These are phyloP conservation scores for Scaptomyza parva DNA, from an alignment of 2,888 invertebrate species.

Conservation along the genomic window DNA sequence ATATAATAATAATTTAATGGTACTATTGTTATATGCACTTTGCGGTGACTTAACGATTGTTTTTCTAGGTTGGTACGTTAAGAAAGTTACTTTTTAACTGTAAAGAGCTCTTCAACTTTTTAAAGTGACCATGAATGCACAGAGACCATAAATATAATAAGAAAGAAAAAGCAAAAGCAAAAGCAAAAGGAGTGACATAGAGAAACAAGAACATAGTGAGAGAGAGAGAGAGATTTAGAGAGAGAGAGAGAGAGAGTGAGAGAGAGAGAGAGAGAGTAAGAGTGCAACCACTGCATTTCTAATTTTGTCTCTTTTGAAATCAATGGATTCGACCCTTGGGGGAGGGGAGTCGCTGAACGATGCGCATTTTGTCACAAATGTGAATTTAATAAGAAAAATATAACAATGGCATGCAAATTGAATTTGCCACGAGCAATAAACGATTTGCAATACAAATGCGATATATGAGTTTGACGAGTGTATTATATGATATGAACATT, in stretches of 20 bases:
- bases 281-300: background rate
- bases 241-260: background rate
- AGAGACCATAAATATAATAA: conserved; percentile 12
- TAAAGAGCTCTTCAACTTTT: conserved; percentile 19
- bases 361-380: conserved; percentile 35
- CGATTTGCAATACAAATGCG: conserved; percentile 48
- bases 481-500: conserved; percentile 11
- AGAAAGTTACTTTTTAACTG: conserved; percentile 20
- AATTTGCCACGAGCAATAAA: conserved; percentile 47
- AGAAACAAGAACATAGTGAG: no score
- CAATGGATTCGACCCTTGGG: conserved; percentile 6
- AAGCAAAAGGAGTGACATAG: background rate
- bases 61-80: conserved; percentile 16
- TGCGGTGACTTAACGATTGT: conserved; percentile 1
- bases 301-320: conserved; percentile 20
- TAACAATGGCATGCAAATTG: conserved; percentile 52
- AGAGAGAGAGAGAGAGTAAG: background rate
- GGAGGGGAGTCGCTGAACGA: conserved; percentile 9
- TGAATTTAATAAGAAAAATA: conserved; percentile 47
- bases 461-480: conserved; percentile 35
- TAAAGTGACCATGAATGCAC: conserved; percentile 35
- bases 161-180: background rate
- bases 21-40: background rate
- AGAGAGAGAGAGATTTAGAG: background rate
- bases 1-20: background rate